A percentile compares a stretch with the other conserved stretches of the same genome.
Evolutionary conservation across 2,113 vertebrate species (phyloP).

Genomic region (Melanerpes formicivorus): DNA sequence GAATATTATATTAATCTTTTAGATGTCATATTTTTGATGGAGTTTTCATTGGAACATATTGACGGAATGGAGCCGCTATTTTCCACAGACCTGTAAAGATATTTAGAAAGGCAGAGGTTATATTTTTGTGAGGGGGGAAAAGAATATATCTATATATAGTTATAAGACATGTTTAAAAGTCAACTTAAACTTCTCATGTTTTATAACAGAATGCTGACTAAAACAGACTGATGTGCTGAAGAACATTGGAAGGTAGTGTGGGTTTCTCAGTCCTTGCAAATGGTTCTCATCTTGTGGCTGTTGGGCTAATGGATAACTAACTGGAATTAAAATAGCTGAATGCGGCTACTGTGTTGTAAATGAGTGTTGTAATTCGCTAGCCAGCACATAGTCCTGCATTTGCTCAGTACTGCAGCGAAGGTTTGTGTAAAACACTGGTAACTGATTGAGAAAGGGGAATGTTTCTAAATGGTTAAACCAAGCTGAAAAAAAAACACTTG

Average conservation of each 20-base stretch:
- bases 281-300: constrained; percentile 42
- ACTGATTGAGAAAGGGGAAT: constrained; percentile 57
- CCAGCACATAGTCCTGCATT: constrained; percentile 26
- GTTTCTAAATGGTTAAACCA: constrained; percentile 14
- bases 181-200: constrained; percentile 55
- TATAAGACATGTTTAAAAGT: constrained; percentile 64
- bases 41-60: constrained; percentile 50
- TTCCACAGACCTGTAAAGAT: constrained; percentile 53
- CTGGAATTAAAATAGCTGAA: constrained; percentile 75
- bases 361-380: constrained; percentile 42
- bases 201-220: constrained; percentile 48
- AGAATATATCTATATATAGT: neutral
- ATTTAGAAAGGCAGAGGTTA: constrained; percentile 60
- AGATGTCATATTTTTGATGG: constrained; percentile 71
- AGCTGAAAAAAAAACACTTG: neutral
- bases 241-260: constrained; percentile 17
- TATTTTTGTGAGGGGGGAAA: constrained; percentile 64
- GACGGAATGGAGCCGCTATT: constrained; percentile 42
- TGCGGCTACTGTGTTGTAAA: constrained; percentile 55
- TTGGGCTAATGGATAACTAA: constrained; percentile 63
- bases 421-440: constrained; percentile 38
- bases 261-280: constrained; percentile 11
- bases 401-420: constrained; percentile 60
- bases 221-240: constrained; percentile 24
- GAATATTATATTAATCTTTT: constrained; percentile 64